These are phyloP conservation scores for Lepus oiostolus DNA, from an alignment of 2,797 vertebrate genomes.

Conservation along the genomic window DNA sequence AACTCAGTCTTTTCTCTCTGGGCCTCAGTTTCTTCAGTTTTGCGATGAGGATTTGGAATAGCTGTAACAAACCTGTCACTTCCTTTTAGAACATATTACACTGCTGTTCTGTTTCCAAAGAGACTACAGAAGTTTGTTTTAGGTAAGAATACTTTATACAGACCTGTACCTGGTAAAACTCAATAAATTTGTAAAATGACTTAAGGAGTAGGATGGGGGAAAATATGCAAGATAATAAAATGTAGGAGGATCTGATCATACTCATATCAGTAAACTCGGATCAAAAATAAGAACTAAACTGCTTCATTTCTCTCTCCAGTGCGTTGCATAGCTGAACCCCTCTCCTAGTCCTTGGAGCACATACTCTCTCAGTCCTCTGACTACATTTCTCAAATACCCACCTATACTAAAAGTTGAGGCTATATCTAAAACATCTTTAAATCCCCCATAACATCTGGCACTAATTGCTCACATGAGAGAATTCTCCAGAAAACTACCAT, in stretches of 20 bases:
- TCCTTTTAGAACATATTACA: conserved; percentile 49
- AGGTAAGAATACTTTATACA: conserved; percentile 46
- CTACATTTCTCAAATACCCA: neutral
- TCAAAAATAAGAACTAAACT: conserved; percentile 45
- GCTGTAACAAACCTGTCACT: conserved; percentile 5
- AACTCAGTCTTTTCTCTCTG: conserved; percentile 43
- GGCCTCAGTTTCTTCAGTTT: conserved; percentile 57
- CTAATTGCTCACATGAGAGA: conserved; percentile 39
- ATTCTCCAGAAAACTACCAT: conserved; percentile 64
- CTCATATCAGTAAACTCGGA: conserved; percentile 15
- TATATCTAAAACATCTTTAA: conserved; percentile 45
- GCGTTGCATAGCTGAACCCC: conserved; percentile 53
- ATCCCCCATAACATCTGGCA: neutral
- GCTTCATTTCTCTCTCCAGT: conserved; percentile 16
- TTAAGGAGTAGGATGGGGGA: neutral
- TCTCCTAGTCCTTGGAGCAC: conserved; percentile 21
- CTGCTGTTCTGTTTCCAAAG: neutral
- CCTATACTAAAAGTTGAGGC: conserved; percentile 32
- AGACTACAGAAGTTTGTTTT: conserved; percentile 25
- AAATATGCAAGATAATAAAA: conserved; percentile 41
- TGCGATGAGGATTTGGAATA: conserved; percentile 29
- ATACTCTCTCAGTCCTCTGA: neutral
- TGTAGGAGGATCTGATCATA: conserved; percentile 40
- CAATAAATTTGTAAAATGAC: conserved; percentile 12
- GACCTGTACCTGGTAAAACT: neutral